Evolutionary conservation across 92 coral and sea anemone genomes (phyloP).

Genomic region (Virgularia gustaviana): DNA sequence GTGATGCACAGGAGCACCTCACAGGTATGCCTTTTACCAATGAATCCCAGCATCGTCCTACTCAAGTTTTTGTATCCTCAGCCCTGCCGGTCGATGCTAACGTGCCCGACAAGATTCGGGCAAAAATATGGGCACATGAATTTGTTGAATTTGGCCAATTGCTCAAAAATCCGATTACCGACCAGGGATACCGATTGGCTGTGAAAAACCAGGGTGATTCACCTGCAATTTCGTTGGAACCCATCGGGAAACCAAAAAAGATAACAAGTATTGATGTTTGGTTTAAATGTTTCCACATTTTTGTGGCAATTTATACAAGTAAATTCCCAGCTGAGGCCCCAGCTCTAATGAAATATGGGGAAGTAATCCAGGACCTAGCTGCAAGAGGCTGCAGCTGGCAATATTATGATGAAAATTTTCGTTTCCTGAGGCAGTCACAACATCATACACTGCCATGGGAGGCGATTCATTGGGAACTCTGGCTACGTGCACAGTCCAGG

Average conservation of each 20-base stretch:
- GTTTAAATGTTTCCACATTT: slow-evolving; percentile 39
- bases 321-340: slow-evolving; percentile 56
- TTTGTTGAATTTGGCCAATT: slow-evolving; percentile 34
- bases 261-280: slow-evolving; percentile 30
- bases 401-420: slow-evolving; percentile 58
- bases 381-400: slow-evolving; percentile 49
- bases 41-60: too few species aligned
- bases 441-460: slow-evolving; percentile 41
- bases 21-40: not conserved
- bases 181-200: slow-evolving; percentile 28
- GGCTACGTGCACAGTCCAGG: slow-evolving; percentile 53
- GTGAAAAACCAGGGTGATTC: slow-evolving; percentile 3
- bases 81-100: slow-evolving; percentile 23
- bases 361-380: slow-evolving; percentile 56
- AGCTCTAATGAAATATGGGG: slow-evolving; percentile 58
- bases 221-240: slow-evolving; percentile 41
- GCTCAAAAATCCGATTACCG: slow-evolving; percentile 21
- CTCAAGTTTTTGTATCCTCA: slow-evolving; percentile 6
- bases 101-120: slow-evolving; percentile 36
- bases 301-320: slow-evolving; percentile 46
- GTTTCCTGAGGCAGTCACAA: slow-evolving; percentile 42
- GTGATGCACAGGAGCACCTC: not conserved
- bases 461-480: slow-evolving; percentile 47
- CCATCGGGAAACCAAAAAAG: slow-evolving; percentile 32
- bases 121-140: slow-evolving; percentile 32